Conservation (phyloP, 2,888 invertebrate genomes). For the Furcula furcula region DNA sequence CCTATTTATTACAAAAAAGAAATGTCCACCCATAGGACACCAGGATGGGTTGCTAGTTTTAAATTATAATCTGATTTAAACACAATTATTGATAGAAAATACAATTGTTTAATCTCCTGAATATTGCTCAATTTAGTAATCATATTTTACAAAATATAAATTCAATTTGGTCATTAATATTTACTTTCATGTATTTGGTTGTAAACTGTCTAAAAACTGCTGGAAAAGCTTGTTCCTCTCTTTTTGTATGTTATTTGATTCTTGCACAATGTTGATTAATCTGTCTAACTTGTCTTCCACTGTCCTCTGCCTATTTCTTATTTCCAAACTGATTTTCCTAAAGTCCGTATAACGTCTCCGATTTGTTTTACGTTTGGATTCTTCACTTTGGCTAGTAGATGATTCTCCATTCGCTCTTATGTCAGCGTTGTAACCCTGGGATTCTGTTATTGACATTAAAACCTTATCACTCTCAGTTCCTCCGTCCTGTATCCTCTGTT, state of each 20-base stretch:
- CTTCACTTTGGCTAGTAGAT: constrained; percentile 48
- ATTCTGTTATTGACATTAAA: constrained; percentile 52
- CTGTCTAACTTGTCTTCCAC: constrained; percentile 73
- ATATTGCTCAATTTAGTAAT: too few species aligned
- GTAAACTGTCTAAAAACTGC: constrained; percentile 60
- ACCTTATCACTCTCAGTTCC: constrained; percentile 59
- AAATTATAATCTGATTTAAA: too few species aligned
- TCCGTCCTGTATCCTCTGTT: constrained; percentile 60
- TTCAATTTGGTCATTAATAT: not conserved
- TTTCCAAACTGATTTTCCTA: constrained; percentile 63
- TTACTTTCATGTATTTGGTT: constrained; percentile 37
- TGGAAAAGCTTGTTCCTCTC: constrained; percentile 69
- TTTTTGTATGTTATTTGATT: constrained; percentile 70
- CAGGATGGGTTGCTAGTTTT: too few species aligned
- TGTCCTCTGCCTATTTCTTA: constrained; percentile 64
- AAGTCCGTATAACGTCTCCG: constrained; percentile 62
- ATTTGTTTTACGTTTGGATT: constrained; percentile 47
- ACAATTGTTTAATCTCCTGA: too few species aligned
- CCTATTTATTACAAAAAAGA: too few species aligned
- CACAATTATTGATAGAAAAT: too few species aligned
- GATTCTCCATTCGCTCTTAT: constrained; percentile 45
- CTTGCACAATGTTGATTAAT: constrained; percentile 69
- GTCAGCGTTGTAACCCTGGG: constrained; percentile 38
- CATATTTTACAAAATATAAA: too few species aligned
- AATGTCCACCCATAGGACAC: too few species aligned